Conservation (phyloP, 2,888 invertebrate species). For the Laothoe populi region DNA sequence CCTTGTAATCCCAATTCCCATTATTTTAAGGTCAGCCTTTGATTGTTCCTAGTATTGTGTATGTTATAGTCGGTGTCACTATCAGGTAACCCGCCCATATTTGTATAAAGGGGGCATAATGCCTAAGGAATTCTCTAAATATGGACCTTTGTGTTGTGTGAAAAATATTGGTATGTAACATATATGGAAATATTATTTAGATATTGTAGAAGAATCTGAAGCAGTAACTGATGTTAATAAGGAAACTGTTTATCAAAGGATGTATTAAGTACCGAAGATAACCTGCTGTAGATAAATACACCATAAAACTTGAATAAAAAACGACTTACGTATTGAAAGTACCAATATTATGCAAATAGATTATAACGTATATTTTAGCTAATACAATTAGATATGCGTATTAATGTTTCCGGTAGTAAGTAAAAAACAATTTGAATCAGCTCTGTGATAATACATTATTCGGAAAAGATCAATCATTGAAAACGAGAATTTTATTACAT, state of each 20-base stretch:
- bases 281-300: background rate
- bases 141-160: too few species aligned
- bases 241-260: background rate
- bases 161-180: too few species aligned
- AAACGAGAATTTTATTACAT: background rate
- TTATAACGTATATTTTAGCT: background rate
- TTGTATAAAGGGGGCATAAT: too few species aligned
- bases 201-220: background rate
- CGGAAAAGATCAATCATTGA: background rate
- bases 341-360: background rate
- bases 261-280: background rate
- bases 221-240: background rate
- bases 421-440: background rate
- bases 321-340: background rate
- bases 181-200: too few species aligned
- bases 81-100: too few species aligned
- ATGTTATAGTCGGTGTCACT: too few species aligned
- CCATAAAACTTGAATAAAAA: background rate
- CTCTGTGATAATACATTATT: background rate
- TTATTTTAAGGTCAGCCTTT: too few species aligned
- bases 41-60: too few species aligned
- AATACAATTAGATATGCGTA: background rate
- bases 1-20: too few species aligned
- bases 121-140: too few species aligned
- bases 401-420: slow-evolving; percentile 5